Base-by-base conservation (phyloP, 2,888 invertebrate genomes). In the Agonopterix subpropinquella region DNA sequence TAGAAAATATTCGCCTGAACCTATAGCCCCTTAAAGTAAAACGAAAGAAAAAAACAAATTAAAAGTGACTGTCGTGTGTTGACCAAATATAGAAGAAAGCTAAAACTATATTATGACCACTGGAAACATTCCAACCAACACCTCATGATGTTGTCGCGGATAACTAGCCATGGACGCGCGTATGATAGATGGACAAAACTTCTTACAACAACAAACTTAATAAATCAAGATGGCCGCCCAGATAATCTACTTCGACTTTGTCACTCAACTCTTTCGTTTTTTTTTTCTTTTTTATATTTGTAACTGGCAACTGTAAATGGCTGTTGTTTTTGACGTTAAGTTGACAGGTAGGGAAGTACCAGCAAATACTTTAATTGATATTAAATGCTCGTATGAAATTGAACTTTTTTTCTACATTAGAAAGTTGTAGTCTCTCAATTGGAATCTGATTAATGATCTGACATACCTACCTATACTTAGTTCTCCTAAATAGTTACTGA, bases 161-260 rank as follows among this genome's bases (percentile, higher is more conserved):
- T 67, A 67, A 54, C 57, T 58, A 48, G 57, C 54, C 55, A 58
- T 55, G 58, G 52, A 58, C 64, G 59, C 48, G 43, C 57, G 48
- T 60, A 77, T 78, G 77, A 78, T 75, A 79, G 76, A 79, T 78
- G 74, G 65, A 73, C 66, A 60, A 59, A 73, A 65, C 68, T 58
- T 60, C 47, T 65, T 67, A 61, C 62, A 64, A 67, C 67, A 72
- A 73, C 74, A 73, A 70, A 73, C 69, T 67, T 66, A 72, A 78
- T 74, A 73, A 76, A 77, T 77, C 77, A 75, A 79, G 78, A 79
- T 79, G 69, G 61, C 58, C 58, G 54, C 58, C 56, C 51, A 58
- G 79, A 80, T 78, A 73, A 74, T 74, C 73, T 65, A 59, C 65
- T 65, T 67, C 64, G 70, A 68, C 73, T 74, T 75, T 76, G 78